Base-by-base conservation (phyloP, 2,113 vertebrate genomes). In the Symphodus melops region DNA sequence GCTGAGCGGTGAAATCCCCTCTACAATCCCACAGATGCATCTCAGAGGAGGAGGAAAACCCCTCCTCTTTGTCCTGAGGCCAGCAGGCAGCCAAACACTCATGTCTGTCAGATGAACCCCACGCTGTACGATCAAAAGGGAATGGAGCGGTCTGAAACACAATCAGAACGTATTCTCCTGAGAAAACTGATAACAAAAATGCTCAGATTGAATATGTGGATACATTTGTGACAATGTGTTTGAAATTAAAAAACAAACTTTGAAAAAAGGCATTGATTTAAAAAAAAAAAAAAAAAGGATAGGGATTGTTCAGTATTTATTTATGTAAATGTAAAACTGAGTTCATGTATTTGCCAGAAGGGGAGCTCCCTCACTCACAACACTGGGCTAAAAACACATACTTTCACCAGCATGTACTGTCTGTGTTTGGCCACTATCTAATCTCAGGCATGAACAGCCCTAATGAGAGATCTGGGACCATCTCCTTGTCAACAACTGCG, bases 401-500 rank as follows among this genome's bases (percentile, higher is more conserved):
- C 67, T 81, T 79, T 81, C 62, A 67, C 48, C 70, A 76, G 63
- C 74, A 71, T 79, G 66, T 66, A 51, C 72, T 60, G 75, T 77
- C 60, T 86, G 71, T 73, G 52, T 70, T 74, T 75, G 73, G 62
- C 65, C 72, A 68, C 70, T 57, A 71, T 84, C 82, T 83, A 83
- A 90, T 92, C 87, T 77, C 85, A 81, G 69, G 72, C 83, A 81
- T 84, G 87, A 91, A 75, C 74, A 78, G 78, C 73, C 77, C 68
- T 88, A 92, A 88, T 89, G 83, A 88, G 86, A 88, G 87, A 84
- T 82, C 82, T 91, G 86, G 79, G 88, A 84, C 54, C 21, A 64
- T 79, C 84, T 75, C 67, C 78, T 81, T 82, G 88, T 92, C 89
- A 86, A 91, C 87, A 91, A 68, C 72, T 72, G 76, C 6, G 51